These are phyloP conservation scores for Pangasius macronema DNA, from an alignment of 2,797 vertebrate genomes.

Conservation along the genomic window DNA sequence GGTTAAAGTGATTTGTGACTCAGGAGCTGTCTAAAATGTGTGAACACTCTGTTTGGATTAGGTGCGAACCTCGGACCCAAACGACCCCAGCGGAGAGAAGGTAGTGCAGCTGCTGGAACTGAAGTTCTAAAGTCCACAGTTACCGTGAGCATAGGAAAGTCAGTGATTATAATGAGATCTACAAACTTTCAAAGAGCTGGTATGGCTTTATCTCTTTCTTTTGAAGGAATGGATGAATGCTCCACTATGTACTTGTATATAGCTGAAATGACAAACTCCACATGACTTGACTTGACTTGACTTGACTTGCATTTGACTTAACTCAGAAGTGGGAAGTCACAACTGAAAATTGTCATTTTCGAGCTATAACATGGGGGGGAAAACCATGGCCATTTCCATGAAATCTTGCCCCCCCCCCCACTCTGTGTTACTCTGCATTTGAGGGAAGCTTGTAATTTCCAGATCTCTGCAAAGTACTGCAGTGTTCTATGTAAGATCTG, in stretches of 20 bases:
- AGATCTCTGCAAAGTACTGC: slow-evolving; percentile 8
- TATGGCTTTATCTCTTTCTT: background rate
- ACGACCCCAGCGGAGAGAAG: slow-evolving; percentile 87
- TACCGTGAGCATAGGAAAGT: too few relatives aligned
- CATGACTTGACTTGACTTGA: too few relatives aligned
- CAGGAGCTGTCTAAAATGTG: slow-evolving; percentile 15
- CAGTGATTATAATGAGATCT: too few relatives aligned
- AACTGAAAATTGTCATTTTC: background rate
- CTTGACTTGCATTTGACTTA: background rate
- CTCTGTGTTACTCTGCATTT: background rate
- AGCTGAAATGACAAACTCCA: too few relatives aligned
- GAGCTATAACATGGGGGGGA: background rate
- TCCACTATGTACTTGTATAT: too few relatives aligned
- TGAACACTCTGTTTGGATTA: slow-evolving; percentile 58
- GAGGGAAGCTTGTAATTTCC: background rate
- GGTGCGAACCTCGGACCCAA: slow-evolving; percentile 92
- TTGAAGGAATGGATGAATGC: background rate
- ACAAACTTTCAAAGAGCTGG: too few relatives aligned
- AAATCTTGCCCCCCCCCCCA: background rate
- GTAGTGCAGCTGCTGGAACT: slow-evolving; percentile 95
- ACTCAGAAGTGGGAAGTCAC: background rate
- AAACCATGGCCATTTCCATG: background rate
- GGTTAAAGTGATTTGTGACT: slow-evolving; percentile 4
- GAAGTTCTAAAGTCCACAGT: too few relatives aligned
- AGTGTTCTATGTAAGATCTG: background rate